A percentile compares a stretch with the other conserved stretches of the same genome.
These are phyloP conservation scores for Osmerus eperlanus DNA, from an alignment of 2,113 vertebrate species.

Conservation along the genomic window DNA sequence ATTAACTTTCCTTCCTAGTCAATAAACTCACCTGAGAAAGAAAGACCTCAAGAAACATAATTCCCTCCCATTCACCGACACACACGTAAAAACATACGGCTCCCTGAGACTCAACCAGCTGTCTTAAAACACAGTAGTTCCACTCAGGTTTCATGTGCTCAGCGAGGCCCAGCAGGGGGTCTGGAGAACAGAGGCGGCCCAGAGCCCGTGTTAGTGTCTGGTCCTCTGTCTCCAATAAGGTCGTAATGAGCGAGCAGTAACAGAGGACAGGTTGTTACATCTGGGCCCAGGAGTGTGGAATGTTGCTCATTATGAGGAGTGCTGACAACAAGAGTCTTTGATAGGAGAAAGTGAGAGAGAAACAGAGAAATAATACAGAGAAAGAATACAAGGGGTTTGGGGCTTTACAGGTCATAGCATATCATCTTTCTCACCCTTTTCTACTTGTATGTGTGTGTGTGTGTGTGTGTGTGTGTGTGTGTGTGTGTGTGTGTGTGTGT, in stretches of 20 bases:
- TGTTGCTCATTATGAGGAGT: slow-evolving; percentile 51
- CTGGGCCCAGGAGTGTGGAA: slow-evolving; percentile 37
- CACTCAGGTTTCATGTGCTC: neutral
- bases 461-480: no score
- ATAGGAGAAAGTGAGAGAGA: slow-evolving; percentile 10
- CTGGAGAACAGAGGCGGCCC: neutral
- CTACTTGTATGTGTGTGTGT: no score
- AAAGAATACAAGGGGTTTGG: neutral
- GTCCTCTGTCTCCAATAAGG: neutral
- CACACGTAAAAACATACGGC: no score
- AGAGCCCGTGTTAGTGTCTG: slow-evolving; percentile 29
- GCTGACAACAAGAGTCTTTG: slow-evolving; percentile 24
- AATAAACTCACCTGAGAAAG: neutral
- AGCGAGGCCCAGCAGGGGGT: neutral
- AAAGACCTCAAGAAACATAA: neutral
- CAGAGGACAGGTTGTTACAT: slow-evolving; percentile 12
- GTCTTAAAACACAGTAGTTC: no score
- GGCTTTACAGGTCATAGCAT: neutral
- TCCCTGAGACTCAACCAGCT: no score
- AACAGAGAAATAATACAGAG: neutral
- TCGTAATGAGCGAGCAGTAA: slow-evolving; percentile 34
- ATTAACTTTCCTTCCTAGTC: neutral
- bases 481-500: no score
- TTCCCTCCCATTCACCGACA: neutral
- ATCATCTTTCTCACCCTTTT: no score